Conservation (phyloP, 2,113 vertebrate species). For the Paramormyrops kingsleyae region DNA sequence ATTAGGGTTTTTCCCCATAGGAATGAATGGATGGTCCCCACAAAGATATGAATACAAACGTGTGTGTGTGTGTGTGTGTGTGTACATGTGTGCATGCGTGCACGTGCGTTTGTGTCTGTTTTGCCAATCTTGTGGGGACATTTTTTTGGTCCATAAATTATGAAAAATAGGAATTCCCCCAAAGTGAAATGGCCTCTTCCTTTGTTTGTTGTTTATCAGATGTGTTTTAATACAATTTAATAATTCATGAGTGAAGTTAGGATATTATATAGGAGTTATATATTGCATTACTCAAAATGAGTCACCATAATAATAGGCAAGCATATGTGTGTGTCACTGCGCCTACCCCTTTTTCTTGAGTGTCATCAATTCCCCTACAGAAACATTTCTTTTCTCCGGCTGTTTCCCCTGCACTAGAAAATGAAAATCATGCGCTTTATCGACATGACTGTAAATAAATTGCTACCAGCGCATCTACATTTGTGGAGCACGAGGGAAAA, state of each 20-base stretch:
- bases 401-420: neutral
- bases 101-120: neutral
- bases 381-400: neutral
- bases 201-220: neutral
- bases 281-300: neutral
- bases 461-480: neutral
- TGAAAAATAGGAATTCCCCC: neutral
- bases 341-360: neutral
- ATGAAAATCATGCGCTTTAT: neutral
- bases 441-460: conserved; percentile 5
- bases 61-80: neutral
- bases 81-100: neutral
- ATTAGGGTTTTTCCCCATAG: neutral
- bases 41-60: neutral
- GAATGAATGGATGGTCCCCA: neutral
- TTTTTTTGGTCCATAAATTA: neutral
- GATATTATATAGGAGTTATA: neutral
- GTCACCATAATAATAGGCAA: neutral
- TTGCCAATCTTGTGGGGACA: neutral
- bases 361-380: neutral
- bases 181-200: neutral
- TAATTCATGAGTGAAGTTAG: neutral
- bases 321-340: neutral
- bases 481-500: neutral
- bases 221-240: neutral